Evolutionary conservation across 2,888 invertebrate genomes (phyloP), one percentile per base, ranked within the genome.

Genomic region (Sminthurinus aureus): DNA sequence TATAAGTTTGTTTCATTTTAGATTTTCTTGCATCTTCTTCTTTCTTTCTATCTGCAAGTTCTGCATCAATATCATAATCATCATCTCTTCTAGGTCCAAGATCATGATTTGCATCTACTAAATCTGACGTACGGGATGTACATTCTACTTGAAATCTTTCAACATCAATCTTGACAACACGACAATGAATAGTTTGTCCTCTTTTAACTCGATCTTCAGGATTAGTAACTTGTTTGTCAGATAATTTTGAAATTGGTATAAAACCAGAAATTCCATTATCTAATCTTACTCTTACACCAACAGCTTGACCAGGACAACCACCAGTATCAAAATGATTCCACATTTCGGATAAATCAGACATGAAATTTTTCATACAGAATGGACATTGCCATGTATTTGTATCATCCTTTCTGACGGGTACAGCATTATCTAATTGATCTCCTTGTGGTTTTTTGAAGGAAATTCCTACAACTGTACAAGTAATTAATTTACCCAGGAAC

Each of bases 301-400:
- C 95, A 0, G 99, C 96, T 90, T 97, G 96, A 0, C 99, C 99
- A 0, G 97, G 98, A 91, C 99, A 99, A 0, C 95, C 94, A 51
- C 96, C 96, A 0, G 96, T 96, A 91, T 99, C 98, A 91, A 98
- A 98, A 91, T 99, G 98, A 91, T 96, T 97, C 98, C 98, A 99
- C 77, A 98, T 92, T 92, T 98, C 98, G 24, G 97, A 96, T 52
- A 98, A 91, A 90, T 98, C 98, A 0, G 97, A 96, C 89, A 99
- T 98, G 90, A 98, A 97, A 90, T 97, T 97, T 90, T 97, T 97
- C 88, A 96, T 92, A 91, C 99, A 99, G 91, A 98, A 98, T 0
- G 98, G 98, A 92, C 99, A 99, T 90, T 98, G 96, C 98, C 98
- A 99, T 69, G 98, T 92, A 0, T 97, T 97, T 11, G 96, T 96